Conservation (phyloP, 2,797 vertebrate genomes). For the Kryptopterus vitreolus region DNA sequence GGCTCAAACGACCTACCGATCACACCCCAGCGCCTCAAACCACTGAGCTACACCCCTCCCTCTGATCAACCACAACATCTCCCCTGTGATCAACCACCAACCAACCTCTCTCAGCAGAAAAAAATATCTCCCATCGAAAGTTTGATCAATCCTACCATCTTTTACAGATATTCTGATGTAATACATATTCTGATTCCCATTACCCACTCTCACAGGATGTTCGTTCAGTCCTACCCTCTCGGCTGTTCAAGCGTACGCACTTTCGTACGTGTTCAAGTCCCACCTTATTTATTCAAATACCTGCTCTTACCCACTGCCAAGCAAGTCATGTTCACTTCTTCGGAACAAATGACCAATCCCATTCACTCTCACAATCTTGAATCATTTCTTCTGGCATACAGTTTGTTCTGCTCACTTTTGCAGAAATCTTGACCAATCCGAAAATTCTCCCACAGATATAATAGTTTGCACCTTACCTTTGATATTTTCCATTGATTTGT, state of each 20-base stretch:
- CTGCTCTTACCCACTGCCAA: not conserved
- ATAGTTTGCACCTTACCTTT: not conserved
- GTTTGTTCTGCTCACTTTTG: not conserved
- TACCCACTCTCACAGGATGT: no score
- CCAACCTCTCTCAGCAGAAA: no score
- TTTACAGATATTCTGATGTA: no score
- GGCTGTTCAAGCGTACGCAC: no score
- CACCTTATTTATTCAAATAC: not conserved
- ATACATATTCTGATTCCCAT: no score
- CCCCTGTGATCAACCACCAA: no score
- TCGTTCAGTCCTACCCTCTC: no score
- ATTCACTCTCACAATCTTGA: not conserved
- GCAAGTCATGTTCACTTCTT: not conserved
- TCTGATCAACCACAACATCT: no score
- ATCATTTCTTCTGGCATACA: not conserved
- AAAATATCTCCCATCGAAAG: not conserved
- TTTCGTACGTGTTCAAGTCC: no score
- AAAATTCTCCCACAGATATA: not conserved
- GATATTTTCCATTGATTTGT: not conserved
- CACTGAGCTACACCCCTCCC: no score
- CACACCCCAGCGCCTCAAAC: no score
- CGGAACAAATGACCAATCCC: not conserved
- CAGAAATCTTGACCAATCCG: not conserved
- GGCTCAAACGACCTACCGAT: no score
- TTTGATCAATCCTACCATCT: not conserved